Percentiles rank a stretch among this genome's conserved stretches.
phyloP scores from a whole-genome alignment of 2,113 vertebrate genomes.

The Podiceps cristatus region DNA sequence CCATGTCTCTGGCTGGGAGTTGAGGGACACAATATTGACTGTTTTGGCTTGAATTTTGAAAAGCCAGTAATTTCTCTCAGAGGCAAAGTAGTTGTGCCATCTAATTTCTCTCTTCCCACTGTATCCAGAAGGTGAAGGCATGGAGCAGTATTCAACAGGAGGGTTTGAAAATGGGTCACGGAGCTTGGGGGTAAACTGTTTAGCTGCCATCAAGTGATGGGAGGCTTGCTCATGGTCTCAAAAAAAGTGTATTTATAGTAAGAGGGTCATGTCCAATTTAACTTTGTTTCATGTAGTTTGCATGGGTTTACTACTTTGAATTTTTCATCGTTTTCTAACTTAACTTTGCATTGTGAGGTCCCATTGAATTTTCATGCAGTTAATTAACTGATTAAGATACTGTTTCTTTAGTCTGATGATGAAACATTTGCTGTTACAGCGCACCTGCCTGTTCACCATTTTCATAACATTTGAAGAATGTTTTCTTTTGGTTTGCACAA shows the following conservation, averaged over 20 bases:
- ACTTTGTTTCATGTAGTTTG: not conserved
- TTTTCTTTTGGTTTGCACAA: not conserved
- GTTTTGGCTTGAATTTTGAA: not conserved
- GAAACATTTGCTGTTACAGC: not conserved
- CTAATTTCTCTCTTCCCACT: not conserved
- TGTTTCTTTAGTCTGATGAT: not conserved
- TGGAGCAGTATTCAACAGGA: not conserved
- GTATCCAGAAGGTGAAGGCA: not conserved
- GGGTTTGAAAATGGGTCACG: not conserved
- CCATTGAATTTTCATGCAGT: not conserved
- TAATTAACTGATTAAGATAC: not conserved
- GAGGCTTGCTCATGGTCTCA: rapidly evolving
- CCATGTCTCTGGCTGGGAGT: not conserved
- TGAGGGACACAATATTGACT: not conserved
- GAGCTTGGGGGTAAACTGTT: not conserved
- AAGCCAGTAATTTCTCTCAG: not conserved
- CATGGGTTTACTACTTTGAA: not conserved
- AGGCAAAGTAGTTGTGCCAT: not conserved
- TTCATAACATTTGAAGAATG: not conserved
- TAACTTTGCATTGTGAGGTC: not conserved
- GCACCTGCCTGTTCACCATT: not conserved
- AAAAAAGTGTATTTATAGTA: not conserved
- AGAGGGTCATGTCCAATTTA: not conserved
- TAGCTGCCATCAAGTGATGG: not conserved
- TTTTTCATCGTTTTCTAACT: not conserved